phyloP scores from a whole-genome alignment of 2,888 invertebrate genomes.

The Sabellastarte sp. region DNA sequence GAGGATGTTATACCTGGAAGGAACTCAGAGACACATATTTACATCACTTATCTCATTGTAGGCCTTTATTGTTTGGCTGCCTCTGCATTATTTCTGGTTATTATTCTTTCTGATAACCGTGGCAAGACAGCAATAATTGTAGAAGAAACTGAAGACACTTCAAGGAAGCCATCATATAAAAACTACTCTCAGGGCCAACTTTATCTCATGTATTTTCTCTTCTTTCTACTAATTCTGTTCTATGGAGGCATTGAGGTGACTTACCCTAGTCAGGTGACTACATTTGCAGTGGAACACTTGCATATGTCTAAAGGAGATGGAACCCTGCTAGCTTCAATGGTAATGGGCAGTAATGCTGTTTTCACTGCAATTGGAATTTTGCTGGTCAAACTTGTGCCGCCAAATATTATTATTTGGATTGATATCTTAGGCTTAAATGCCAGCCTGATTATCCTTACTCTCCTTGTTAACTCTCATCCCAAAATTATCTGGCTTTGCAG shows the following conservation, averaged over 20 bases:
- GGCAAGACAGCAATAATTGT: not conserved
- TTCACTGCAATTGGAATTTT: slow-evolving; percentile 47
- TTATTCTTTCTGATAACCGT: slow-evolving; percentile 41
- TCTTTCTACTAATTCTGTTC: slow-evolving; percentile 55
- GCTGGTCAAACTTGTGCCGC: slow-evolving; percentile 52
- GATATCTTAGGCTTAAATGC: slow-evolving; percentile 48
- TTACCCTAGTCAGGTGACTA: slow-evolving; percentile 58
- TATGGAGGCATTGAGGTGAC: slow-evolving; percentile 60
- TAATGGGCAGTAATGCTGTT: slow-evolving; percentile 16
- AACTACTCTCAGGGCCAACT: not conserved
- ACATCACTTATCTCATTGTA: slow-evolving; percentile 57
- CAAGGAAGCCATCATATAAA: not conserved
- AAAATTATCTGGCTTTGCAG: slow-evolving; percentile 56
- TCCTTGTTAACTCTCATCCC: slow-evolving; percentile 40
- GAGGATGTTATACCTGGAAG: too few species aligned
- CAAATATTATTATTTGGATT: slow-evolving; percentile 52
- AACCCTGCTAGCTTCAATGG: slow-evolving; percentile 51
- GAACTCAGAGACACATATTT: slow-evolving; percentile 32
- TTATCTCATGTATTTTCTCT: slow-evolving; percentile 39
- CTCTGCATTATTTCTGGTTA: slow-evolving; percentile 50
- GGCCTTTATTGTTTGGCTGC: slow-evolving; percentile 49
- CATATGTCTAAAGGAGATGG: slow-evolving; percentile 50
- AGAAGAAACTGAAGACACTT: not conserved
- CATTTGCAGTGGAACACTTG: slow-evolving; percentile 53
- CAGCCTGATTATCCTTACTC: slow-evolving; percentile 46